phyloP scores from a whole-genome alignment of 2,888 invertebrate genomes.

The Hesperia comma region DNA sequence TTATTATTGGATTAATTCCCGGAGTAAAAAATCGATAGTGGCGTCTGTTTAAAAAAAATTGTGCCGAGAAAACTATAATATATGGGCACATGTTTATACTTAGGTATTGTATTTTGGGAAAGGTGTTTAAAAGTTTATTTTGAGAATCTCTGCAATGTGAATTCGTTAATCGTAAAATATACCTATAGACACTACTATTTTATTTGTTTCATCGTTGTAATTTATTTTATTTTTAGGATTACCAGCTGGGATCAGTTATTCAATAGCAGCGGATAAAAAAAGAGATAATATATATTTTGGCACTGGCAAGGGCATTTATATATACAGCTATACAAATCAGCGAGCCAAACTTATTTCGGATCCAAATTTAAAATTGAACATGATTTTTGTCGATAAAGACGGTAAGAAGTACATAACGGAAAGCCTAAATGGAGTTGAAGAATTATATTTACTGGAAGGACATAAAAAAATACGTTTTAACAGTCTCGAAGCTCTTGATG shows the following conservation, averaged over 20 bases:
- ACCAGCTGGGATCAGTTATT: constrained; percentile 66
- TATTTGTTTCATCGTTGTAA: no score
- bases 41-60: no score
- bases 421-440: constrained; percentile 63
- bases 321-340: constrained; percentile 60
- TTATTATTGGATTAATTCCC: no score
- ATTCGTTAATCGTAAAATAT: no score
- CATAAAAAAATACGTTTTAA: constrained; percentile 61
- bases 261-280: constrained; percentile 67
- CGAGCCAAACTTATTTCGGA: constrained; percentile 56
- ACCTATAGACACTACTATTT: no score
- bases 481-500: constrained; percentile 61
- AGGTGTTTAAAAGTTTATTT: background rate
- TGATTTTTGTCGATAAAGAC: constrained; percentile 68
- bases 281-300: constrained; percentile 66
- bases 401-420: constrained; percentile 70
- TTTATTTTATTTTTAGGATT: constrained; percentile 53
- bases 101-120: no score
- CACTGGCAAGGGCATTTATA: constrained; percentile 66
- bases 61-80: no score
- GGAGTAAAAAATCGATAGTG: no score
- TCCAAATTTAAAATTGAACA: constrained; percentile 58
- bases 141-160: no score
- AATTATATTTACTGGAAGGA: constrained; percentile 62
- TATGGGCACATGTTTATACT: no score